Evolutionary conservation across 2,888 invertebrate genomes (phyloP).

Genomic region (Athalia cordata): DNA sequence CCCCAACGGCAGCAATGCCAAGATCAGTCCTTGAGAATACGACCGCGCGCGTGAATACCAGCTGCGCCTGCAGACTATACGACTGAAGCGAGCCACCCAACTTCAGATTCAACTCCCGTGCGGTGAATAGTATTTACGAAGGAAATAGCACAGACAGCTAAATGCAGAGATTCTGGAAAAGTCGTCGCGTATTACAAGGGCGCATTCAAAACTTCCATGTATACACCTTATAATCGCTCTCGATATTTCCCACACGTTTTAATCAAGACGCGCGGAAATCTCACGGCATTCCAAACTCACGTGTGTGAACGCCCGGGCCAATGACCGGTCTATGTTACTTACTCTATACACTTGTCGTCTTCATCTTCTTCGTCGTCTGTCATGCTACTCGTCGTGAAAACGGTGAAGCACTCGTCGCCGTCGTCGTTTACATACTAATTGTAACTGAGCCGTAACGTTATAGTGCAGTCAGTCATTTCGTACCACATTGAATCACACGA

Average conservation of each 20-base stretch:
- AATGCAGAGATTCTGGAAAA: too few species aligned
- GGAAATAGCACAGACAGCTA: too few species aligned
- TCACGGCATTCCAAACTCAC: conserved; percentile 39
- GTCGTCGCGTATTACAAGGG: background rate
- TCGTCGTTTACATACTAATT: too few species aligned
- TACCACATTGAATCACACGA: too few species aligned
- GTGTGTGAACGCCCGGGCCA: conserved; percentile 28
- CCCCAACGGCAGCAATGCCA: conserved; percentile 33
- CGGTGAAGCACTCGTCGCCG: too few species aligned
- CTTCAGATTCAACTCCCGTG: too few species aligned
- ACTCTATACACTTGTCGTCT: background rate
- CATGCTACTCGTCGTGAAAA: background rate
- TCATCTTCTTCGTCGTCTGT: background rate
- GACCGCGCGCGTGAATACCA: background rate
- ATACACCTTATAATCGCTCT: background rate
- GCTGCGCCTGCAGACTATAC: too few species aligned
- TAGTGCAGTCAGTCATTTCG: too few species aligned
- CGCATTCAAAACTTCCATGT: background rate
- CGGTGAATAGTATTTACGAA: too few species aligned
- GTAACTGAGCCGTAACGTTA: too few species aligned
- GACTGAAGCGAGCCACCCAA: too few species aligned
- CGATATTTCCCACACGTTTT: conserved; percentile 31
- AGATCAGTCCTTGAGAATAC: conserved; percentile 45
- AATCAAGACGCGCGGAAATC: conserved; percentile 23
- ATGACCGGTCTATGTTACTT: conserved; percentile 18